Conservation (phyloP, 2,888 invertebrate species). For the Torymus auratus region DNA sequence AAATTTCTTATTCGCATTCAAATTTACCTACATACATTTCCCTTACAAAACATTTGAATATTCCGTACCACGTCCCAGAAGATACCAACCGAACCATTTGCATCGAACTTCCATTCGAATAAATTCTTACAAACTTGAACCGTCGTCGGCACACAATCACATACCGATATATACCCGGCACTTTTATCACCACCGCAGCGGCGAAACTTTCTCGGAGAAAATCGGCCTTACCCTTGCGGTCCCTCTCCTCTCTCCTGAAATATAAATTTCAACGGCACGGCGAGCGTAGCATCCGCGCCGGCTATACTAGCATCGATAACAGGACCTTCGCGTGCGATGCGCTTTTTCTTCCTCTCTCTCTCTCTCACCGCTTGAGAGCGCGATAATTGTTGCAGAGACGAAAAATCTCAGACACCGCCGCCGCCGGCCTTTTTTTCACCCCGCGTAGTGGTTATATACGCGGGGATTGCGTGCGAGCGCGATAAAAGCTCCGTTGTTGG, state of each 20-base stretch:
- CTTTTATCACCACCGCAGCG: no score
- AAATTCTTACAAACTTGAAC: no score
- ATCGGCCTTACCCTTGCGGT: no score
- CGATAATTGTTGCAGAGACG: slow-evolving; percentile 47
- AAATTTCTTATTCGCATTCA: no score
- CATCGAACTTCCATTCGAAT: no score
- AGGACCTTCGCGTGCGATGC: slow-evolving; percentile 54
- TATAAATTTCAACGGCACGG: slow-evolving; percentile 23
- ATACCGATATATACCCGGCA: no score
- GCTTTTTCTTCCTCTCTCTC: not conserved
- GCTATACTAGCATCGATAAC: slow-evolving; percentile 45
- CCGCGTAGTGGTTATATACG: not conserved
- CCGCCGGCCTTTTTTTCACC: slow-evolving; percentile 12
- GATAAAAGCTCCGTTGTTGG: not conserved
- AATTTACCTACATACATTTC: no score
- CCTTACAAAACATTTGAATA: no score
- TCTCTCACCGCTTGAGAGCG: slow-evolving; percentile 4
- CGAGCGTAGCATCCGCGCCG: not conserved
- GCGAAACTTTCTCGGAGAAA: no score
- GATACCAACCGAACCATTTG: no score
- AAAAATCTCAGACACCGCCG: slow-evolving; percentile 30
- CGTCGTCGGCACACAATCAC: no score
- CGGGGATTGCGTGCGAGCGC: slow-evolving; percentile 28
- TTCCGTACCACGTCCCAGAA: no score
- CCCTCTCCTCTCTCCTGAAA: not conserved